A percentile compares a stretch with the other conserved stretches of the same genome.
These are phyloP conservation scores for Isaurus tuberculatus DNA, from an alignment of 92 coral and sea anemone species.

Conservation along the genomic window DNA sequence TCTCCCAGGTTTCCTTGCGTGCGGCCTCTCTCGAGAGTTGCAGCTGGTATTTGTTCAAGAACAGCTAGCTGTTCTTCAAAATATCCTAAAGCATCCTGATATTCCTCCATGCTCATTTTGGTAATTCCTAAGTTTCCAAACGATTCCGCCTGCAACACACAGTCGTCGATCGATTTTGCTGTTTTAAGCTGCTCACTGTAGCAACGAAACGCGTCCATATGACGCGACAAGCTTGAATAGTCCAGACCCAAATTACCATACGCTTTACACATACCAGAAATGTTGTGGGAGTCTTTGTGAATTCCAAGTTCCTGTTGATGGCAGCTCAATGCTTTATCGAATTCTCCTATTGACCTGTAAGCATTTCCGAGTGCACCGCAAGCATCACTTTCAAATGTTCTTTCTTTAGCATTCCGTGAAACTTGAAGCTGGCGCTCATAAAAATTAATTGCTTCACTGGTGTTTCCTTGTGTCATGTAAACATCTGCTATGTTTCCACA, in stretches of 20 bases:
- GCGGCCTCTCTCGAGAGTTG: slow-evolving; percentile 90
- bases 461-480: slow-evolving; percentile 74
- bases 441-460: slow-evolving; percentile 78
- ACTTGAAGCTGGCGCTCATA: slow-evolving; percentile 86
- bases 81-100: slow-evolving; percentile 80
- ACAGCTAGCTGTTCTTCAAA: slow-evolving; percentile 87
- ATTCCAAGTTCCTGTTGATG: slow-evolving; percentile 82
- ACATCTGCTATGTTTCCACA: slow-evolving; percentile 95
- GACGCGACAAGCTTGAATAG: slow-evolving; percentile 64
- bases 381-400: slow-evolving; percentile 78
- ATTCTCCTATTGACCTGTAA: slow-evolving; percentile 79
- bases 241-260: slow-evolving; percentile 87
- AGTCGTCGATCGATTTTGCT: slow-evolving; percentile 82
- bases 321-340: slow-evolving; percentile 80
- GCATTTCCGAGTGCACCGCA: slow-evolving; percentile 90
- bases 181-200: slow-evolving; percentile 83
- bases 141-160: slow-evolving; percentile 73
- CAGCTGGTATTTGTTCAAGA: slow-evolving; percentile 76
- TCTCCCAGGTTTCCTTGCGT: slow-evolving; percentile 95
- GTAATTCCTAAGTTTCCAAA: slow-evolving; percentile 89
- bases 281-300: slow-evolving; percentile 66
- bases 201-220: slow-evolving; percentile 79
- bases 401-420: slow-evolving; percentile 81
- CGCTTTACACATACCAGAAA: slow-evolving; percentile 81
- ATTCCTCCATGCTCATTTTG: slow-evolving; percentile 76